Conservation (phyloP, 2,797 vertebrate genomes). For the Rhadinocentrus ornatus region DNA sequence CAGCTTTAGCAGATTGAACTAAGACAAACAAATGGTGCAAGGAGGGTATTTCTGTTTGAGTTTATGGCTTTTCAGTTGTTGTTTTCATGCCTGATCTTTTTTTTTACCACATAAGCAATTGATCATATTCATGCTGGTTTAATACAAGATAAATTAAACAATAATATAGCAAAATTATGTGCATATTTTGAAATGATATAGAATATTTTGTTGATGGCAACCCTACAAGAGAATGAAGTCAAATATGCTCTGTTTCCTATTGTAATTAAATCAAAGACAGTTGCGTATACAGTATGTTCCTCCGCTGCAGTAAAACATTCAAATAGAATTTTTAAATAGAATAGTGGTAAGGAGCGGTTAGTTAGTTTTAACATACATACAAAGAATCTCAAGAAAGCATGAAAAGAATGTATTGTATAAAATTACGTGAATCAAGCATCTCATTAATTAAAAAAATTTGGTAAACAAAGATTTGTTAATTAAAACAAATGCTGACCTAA, state of each 20-base stretch:
- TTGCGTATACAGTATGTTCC: neutral
- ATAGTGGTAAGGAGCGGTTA: too few relatives aligned
- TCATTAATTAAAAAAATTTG: too few relatives aligned
- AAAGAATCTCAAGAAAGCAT: too few relatives aligned
- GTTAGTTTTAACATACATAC: too few relatives aligned
- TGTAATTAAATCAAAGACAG: neutral
- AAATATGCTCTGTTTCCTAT: neutral
- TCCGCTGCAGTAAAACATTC: neutral
- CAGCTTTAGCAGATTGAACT: slow-evolving; percentile 7
- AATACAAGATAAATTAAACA: neutral
- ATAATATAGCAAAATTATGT: neutral
- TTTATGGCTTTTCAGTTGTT: slow-evolving; percentile 8
- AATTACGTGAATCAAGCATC: too few relatives aligned
- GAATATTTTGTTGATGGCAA: neutral
- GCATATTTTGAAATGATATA: neutral
- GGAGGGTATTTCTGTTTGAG: neutral
- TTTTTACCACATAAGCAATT: neutral
- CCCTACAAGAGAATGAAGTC: neutral
- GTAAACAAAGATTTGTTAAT: too few relatives aligned
- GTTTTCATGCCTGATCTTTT: neutral
- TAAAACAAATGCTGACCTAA: too few relatives aligned
- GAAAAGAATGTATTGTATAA: too few relatives aligned
- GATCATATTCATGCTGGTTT: neutral
- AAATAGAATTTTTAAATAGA: neutral
- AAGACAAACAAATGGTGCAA: slow-evolving; percentile 22